Conservation (phyloP, 2,888 invertebrate species). For the Pelosia muscerda region DNA sequence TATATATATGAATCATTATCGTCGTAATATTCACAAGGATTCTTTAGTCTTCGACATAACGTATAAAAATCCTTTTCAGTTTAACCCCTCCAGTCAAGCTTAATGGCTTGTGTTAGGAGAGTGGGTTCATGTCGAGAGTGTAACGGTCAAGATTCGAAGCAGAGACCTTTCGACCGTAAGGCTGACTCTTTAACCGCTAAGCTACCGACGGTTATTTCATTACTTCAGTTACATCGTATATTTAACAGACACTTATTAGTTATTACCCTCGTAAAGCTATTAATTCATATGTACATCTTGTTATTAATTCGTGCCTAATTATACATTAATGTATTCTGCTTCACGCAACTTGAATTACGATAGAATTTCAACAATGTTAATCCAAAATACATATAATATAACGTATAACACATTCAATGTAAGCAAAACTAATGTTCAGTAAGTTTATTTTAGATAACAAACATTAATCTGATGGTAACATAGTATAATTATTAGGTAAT, state of each 20-base stretch:
- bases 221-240: background rate
- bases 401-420: background rate
- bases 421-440: background rate
- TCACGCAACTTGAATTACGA: constrained; percentile 10
- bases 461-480: background rate
- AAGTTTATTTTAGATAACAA: background rate
- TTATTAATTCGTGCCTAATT: constrained; percentile 9
- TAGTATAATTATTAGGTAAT: too few relatives aligned
- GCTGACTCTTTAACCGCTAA: too few relatives aligned
- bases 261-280: constrained; percentile 6
- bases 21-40: background rate
- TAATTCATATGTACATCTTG: constrained; percentile 4
- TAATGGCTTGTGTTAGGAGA: too few relatives aligned
- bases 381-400: background rate
- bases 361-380: constrained; percentile 5
- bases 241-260: background rate
- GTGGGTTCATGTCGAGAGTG: too few relatives aligned
- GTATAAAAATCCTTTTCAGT: background rate
- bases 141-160: too few relatives aligned
- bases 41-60: background rate
- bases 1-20: background rate
- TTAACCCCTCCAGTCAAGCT: too few relatives aligned
- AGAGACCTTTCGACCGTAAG: too few relatives aligned
- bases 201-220: too few relatives aligned
- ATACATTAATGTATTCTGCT: constrained; percentile 13